These are phyloP conservation scores for Polylopha cassiicola DNA, from an alignment of 2,888 invertebrate species.

Conservation along the genomic window DNA sequence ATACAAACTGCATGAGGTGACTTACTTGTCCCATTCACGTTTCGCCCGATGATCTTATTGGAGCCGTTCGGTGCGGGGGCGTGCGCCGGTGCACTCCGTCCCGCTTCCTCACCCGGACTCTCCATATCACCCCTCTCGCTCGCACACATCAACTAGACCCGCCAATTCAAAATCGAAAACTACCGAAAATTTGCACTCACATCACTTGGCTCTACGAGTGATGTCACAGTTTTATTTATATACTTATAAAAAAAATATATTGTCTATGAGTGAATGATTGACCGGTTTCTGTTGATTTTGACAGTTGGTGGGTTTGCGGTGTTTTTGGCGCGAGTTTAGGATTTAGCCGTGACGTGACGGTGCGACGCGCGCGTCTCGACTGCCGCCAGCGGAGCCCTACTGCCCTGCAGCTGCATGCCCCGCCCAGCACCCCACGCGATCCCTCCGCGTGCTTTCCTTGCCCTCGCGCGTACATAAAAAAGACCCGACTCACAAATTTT, in stretches of 20 bases:
- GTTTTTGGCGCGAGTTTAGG: slow-evolving; percentile 38
- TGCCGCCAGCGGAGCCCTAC: slow-evolving; percentile 57
- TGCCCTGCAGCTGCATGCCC: slow-evolving; percentile 65
- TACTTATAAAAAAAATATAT: slow-evolving; percentile 3
- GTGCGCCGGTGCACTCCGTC: slow-evolving; percentile 60
- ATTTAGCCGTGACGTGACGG: slow-evolving; percentile 57
- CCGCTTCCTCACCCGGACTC: slow-evolving; percentile 71
- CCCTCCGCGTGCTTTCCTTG: slow-evolving; percentile 62
- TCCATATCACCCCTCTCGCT: slow-evolving; percentile 70
- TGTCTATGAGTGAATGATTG: slow-evolving; percentile 7
- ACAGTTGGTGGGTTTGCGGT: slow-evolving; percentile 17
- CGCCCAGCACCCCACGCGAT: slow-evolving; percentile 67
- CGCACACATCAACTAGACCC: slow-evolving; percentile 57
- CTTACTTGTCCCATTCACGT: slow-evolving; percentile 81
- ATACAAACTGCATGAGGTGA: slow-evolving; percentile 46
- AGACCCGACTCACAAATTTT: slow-evolving; percentile 37
- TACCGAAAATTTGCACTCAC: slow-evolving; percentile 46
- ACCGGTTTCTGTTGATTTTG: slow-evolving; percentile 13
- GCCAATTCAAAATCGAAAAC: slow-evolving; percentile 51
- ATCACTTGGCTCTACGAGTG: not conserved
- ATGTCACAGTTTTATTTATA: slow-evolving; percentile 6
- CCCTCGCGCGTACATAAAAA: slow-evolving; percentile 60
- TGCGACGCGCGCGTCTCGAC: slow-evolving; percentile 63
- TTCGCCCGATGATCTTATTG: slow-evolving; percentile 80
- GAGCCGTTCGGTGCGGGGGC: slow-evolving; percentile 73